Conservation (phyloP, 2,797 vertebrate species). For the Podarcis siculus region DNA sequence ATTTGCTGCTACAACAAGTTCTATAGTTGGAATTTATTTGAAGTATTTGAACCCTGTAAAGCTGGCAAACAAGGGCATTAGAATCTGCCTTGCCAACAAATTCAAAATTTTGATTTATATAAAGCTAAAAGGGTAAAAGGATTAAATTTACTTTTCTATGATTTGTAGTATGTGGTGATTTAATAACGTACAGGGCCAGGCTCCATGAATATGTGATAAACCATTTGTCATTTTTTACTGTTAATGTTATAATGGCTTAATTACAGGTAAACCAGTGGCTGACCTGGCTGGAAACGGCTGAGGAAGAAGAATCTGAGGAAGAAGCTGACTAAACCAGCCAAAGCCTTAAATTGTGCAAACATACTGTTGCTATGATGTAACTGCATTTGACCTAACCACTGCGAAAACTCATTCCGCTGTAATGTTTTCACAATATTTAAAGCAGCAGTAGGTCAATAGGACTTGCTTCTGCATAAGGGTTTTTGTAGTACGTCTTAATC, state of each 20-base stretch:
- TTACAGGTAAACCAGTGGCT: constrained; percentile 97
- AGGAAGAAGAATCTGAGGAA: constrained; percentile 99
- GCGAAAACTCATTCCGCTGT: constrained; percentile 91
- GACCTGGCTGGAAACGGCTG: constrained; percentile 98
- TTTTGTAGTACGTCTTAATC: constrained; percentile 87
- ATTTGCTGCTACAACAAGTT: not conserved
- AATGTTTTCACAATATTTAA: constrained; percentile 87
- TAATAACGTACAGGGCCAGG: not conserved
- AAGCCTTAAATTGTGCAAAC: constrained; percentile 88
- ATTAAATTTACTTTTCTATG: not conserved
- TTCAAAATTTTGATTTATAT: not conserved
- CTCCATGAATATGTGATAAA: not conserved
- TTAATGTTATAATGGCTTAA: constrained; percentile 34
- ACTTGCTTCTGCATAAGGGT: constrained; percentile 80
- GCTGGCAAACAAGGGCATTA: not conserved
- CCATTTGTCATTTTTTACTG: not conserved
- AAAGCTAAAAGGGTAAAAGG: not conserved
- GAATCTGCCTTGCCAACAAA: not conserved
- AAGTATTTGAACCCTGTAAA: not conserved
- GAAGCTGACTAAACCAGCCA: constrained; percentile 93
- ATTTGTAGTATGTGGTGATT: not conserved
- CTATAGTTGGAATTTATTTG: not conserved
- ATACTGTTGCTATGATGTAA: constrained; percentile 86
- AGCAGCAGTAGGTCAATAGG: constrained; percentile 82
- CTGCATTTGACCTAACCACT: constrained; percentile 89